phyloP scores from a whole-genome alignment of 2,113 vertebrate species.

The Tauraco erythrolophus region DNA sequence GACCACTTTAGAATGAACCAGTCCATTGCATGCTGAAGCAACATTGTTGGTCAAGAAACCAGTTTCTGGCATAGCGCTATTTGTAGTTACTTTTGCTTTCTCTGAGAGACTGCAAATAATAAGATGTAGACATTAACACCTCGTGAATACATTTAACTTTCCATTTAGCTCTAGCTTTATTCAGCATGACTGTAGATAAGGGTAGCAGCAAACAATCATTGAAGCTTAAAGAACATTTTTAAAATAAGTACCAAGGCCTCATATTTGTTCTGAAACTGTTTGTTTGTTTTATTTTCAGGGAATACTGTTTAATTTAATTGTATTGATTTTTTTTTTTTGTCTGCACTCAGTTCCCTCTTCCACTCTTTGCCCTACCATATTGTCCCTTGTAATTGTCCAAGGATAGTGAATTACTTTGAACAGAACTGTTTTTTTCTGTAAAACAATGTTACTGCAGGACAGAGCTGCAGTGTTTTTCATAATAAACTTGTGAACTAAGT shows the following conservation, averaged over 20 bases:
- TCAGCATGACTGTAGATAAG: conserved; percentile 92
- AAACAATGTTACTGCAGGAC: conserved; percentile 80
- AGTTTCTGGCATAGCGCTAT: conserved; percentile 87
- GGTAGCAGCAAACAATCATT: conserved; percentile 86
- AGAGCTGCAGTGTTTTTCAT: conserved; percentile 84
- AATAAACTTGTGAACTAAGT: conserved; percentile 88
- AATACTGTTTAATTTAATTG: conserved; percentile 87
- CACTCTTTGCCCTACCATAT: conserved; percentile 70
- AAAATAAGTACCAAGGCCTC: conserved; percentile 82
- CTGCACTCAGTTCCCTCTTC: conserved; percentile 78
- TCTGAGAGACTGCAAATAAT: conserved; percentile 85
- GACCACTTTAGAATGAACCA: conserved; percentile 83
- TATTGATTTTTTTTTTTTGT: conserved; percentile 73
- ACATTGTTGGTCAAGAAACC: conserved; percentile 84
- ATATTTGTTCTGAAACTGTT: conserved; percentile 81
- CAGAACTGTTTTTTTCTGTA: conserved; percentile 81
- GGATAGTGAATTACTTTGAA: conserved; percentile 81
- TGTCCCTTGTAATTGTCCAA: conserved; percentile 82
- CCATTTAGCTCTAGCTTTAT: conserved; percentile 88
- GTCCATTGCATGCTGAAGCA: conserved; percentile 89
- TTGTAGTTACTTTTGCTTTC: conserved; percentile 92
- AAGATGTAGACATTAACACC: conserved; percentile 88
- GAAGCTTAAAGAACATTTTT: conserved; percentile 87
- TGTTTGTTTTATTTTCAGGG: conserved; percentile 85
- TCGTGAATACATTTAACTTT: conserved; percentile 85